phyloP scores from a whole-genome alignment of 2,113 vertebrate species.

The Trachemys scripta region DNA sequence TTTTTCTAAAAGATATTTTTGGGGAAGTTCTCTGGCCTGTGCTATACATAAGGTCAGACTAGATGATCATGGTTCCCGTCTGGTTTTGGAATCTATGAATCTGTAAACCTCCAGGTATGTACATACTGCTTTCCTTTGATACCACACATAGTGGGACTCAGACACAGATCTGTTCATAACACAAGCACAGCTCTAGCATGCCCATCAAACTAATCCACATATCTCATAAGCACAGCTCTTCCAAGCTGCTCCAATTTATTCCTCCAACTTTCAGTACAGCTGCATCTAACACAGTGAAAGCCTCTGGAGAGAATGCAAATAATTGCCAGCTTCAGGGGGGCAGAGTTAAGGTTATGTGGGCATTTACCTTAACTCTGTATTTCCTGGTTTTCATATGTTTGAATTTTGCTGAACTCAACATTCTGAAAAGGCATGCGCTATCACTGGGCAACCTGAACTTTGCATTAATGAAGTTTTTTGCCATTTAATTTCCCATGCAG shows the following conservation, averaged over 20 bases:
- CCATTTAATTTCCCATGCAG: too few relatives aligned
- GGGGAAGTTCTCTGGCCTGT: not conserved
- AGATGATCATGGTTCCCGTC: not conserved
- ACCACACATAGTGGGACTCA: not conserved
- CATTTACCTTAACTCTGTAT: too few relatives aligned
- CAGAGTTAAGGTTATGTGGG: not conserved
- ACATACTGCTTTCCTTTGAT: not conserved
- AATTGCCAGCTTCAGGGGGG: not conserved
- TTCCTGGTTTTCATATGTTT: too few relatives aligned
- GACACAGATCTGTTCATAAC: not conserved
- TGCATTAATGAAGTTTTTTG: too few relatives aligned
- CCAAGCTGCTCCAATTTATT: not conserved
- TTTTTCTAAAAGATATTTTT: not conserved
- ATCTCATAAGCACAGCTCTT: not conserved
- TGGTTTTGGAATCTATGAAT: not conserved
- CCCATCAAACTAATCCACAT: not conserved
- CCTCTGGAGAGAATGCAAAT: not conserved
- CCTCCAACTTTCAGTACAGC: not conserved
- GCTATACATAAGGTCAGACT: not conserved
- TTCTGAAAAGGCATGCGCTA: too few relatives aligned
- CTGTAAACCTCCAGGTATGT: not conserved
- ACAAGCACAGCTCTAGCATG: not conserved
- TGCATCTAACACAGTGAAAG: not conserved
- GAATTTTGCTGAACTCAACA: too few relatives aligned
- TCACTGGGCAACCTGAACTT: too few relatives aligned